Base-by-base conservation (phyloP, 2,888 invertebrate genomes). In the Aporophyla nigra region DNA sequence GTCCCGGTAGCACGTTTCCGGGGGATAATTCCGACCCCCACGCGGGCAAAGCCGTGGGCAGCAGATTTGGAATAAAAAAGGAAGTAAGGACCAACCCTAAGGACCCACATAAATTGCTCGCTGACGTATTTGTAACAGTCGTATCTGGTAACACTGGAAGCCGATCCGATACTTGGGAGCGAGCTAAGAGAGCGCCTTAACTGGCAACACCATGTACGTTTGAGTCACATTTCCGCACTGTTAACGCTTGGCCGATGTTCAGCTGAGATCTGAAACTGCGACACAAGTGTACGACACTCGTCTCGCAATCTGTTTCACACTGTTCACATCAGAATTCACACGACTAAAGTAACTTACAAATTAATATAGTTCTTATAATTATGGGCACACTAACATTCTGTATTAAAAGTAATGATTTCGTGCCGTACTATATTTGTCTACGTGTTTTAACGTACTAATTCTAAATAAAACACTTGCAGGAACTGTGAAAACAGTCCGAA, bases 231-330 rank as follows among this genome's bases (percentile, higher is more conserved):
- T 81, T 73, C 73, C 65, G 61, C 63, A 54, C 33, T 68, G 63
- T 78, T 83, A 33, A 63, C 62, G 71, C 58, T 83, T 46, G 58
- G 33, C 46, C 56, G 68, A 76, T 58, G 76, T 76, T 79, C 63
- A 65, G 76, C 49, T 53, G 19, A 54, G n/a, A 69, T 69, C 63
- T 59, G 82, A 76, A 49, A 59, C 58, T 65, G 46, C 14, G 49
- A 76, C 76, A 76, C 76, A 65, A 82, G 82, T 79, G 82, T 54
- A 59, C 33, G 54, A 80, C 69, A 76, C 77, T 51, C 27, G 19
- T 21, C 14, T 49, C 24, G 7, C 40, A 40, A 68, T 79, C 63
- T 56, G n/a, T 53, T 53, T 33, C 40, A 5, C 24, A 53, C 16
- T 33, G 33, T 5, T 71, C 16, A 12, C n/a, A 71, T 16, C 21